Evolutionary conservation across 2,113 vertebrate genomes (phyloP).

Genomic region (Pitta sordida): DNA sequence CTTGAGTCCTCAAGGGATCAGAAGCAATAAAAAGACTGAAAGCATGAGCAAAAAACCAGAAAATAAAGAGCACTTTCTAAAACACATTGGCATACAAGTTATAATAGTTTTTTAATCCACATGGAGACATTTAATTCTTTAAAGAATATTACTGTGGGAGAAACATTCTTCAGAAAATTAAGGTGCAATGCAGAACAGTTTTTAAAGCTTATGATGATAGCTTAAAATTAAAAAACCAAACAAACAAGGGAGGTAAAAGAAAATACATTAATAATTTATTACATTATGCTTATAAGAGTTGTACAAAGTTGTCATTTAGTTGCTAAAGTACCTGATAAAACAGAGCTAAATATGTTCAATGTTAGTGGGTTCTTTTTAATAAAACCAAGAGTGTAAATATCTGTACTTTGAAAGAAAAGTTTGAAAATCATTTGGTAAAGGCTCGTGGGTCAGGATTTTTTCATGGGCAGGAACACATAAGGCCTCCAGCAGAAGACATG

Average conservation of each 20-base stretch:
- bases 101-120: background rate
- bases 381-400: background rate
- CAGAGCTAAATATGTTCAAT: background rate
- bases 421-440: background rate
- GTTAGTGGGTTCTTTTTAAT: background rate
- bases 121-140: background rate
- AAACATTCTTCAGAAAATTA: background rate
- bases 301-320: background rate
- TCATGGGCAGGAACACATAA: background rate
- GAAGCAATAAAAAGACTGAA: background rate
- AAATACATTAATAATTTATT: background rate
- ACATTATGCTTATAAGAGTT: background rate
- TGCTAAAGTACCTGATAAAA: background rate
- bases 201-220: background rate
- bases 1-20: background rate
- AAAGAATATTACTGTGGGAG: background rate
- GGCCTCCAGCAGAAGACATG: background rate
- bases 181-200: background rate
- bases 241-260: background rate
- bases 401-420: background rate
- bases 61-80: background rate
- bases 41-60: background rate
- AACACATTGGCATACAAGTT: background rate
- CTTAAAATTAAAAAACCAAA: background rate
- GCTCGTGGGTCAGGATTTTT: fast-evolving